Evolutionary conservation across 2,888 invertebrate species (phyloP).

Genomic region (Pterobdella sp.): DNA sequence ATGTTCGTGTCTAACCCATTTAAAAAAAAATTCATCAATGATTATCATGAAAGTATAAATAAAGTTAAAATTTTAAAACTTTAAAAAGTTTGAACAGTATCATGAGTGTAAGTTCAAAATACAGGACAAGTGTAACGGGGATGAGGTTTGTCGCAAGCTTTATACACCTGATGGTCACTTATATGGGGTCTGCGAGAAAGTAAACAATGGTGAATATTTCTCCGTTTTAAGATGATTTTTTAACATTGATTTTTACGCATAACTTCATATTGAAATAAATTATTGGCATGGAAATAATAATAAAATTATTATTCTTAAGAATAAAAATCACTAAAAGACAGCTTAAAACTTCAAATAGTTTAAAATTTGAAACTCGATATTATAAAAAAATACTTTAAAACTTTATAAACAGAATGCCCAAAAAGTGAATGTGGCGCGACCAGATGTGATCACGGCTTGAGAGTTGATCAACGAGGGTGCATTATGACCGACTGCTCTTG

Average conservation of each 20-base stretch:
- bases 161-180: not conserved
- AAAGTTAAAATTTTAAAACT: no score
- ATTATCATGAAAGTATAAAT: not conserved
- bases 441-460: slow-evolving; percentile 11
- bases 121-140: not conserved
- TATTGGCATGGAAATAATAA: no score
- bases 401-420: not conserved
- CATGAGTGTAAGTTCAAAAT: not conserved
- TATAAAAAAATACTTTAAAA: no score
- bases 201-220: no score
- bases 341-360: no score
- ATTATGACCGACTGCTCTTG: slow-evolving; percentile 10
- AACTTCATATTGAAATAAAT: no score
- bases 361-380: no score
- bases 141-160: slow-evolving; percentile 14
- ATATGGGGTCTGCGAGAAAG: slow-evolving; percentile 19
- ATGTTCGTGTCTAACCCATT: not conserved
- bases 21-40: not conserved
- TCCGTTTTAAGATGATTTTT: no score
- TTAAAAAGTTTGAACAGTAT: not conserved
- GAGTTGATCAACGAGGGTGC: slow-evolving; percentile 20
- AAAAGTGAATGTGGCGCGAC: not conserved
- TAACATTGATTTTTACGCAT: no score
- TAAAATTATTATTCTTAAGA: no score
- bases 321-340: no score